Evolutionary conservation across 2,797 vertebrate species (phyloP).

Genomic region (Hybognathus amarus): DNA sequence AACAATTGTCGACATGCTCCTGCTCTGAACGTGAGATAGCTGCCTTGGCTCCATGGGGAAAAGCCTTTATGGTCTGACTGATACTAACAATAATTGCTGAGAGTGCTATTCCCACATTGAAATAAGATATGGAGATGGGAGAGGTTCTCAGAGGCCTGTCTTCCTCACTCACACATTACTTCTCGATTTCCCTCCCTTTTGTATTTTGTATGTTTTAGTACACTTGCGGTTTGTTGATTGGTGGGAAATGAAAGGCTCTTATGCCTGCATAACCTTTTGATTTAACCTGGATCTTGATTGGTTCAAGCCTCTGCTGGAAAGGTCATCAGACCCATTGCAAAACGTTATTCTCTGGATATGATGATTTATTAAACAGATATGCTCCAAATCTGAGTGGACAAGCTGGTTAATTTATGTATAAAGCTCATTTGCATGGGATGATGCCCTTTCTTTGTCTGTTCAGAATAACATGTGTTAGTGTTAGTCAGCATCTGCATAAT

Average conservation of each 20-base stretch:
- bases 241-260: background rate
- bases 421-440: background rate
- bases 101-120: slow-evolving; percentile 67
- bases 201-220: background rate
- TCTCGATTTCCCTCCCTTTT: background rate
- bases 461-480: background rate
- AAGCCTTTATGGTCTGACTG: slow-evolving; percentile 73
- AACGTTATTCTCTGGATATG: slow-evolving; percentile 7
- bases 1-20: slow-evolving; percentile 79
- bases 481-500: background rate
- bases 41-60: slow-evolving; percentile 76
- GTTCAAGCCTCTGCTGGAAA: background rate
- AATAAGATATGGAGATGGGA: slow-evolving; percentile 66
- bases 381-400: background rate
- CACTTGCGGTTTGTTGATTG: background rate
- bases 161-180: background rate
- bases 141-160: slow-evolving; percentile 22
- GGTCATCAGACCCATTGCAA: slow-evolving; percentile 11
- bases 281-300: slow-evolving; percentile 19
- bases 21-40: slow-evolving; percentile 70
- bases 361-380: background rate
- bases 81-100: slow-evolving; percentile 77
- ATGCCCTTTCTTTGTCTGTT: slow-evolving; percentile 16
- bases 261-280: slow-evolving; percentile 9
- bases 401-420: background rate